Conservation (phyloP, 1,140 invertebrate species). For the Oncopodura yosiiana region DNA sequence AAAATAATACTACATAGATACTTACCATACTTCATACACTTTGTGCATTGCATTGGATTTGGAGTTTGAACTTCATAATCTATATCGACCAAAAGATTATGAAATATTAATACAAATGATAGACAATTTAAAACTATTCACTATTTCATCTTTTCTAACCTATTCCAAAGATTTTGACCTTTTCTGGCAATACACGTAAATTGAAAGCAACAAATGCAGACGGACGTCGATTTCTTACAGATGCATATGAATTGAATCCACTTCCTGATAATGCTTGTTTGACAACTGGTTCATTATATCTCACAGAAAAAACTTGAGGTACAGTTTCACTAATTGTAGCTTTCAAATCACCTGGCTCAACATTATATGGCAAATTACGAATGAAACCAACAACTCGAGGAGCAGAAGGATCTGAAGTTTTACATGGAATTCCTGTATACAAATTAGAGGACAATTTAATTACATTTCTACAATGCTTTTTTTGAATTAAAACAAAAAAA, state of each 20-base stretch:
- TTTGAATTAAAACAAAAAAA: background rate
- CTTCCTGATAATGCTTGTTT: constrained; percentile 10
- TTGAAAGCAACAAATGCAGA: constrained; percentile 27
- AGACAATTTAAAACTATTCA: too few relatives aligned
- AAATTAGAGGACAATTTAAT: too few relatives aligned
- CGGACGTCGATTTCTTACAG: constrained; percentile 5
- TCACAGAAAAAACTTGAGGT: constrained; percentile 18
- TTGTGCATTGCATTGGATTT: constrained; percentile 24
- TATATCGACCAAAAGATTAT: too few relatives aligned
- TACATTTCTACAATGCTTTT: background rate
- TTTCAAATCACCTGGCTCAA: constrained; percentile 22
- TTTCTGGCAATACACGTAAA: constrained; percentile 9
- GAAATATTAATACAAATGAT: too few relatives aligned
- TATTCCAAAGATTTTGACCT: constrained; percentile 6
- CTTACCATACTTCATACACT: constrained; percentile 16
- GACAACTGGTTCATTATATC: too few relatives aligned
- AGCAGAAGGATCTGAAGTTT: constrained; percentile 19
- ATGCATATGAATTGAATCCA: too few relatives aligned
- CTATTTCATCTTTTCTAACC: too few relatives aligned
- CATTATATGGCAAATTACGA: constrained; percentile 8
- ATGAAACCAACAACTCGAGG: constrained; percentile 23
- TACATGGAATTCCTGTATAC: constrained; percentile 11
- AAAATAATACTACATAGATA: too few relatives aligned
- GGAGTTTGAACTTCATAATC: constrained; percentile 13
- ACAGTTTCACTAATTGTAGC: constrained; percentile 8